A percentile compares a stretch with the other conserved stretches of the same genome.
Evolutionary conservation across 2,797 vertebrate genomes (phyloP).

Genomic region (Malacoctenus gilli): DNA sequence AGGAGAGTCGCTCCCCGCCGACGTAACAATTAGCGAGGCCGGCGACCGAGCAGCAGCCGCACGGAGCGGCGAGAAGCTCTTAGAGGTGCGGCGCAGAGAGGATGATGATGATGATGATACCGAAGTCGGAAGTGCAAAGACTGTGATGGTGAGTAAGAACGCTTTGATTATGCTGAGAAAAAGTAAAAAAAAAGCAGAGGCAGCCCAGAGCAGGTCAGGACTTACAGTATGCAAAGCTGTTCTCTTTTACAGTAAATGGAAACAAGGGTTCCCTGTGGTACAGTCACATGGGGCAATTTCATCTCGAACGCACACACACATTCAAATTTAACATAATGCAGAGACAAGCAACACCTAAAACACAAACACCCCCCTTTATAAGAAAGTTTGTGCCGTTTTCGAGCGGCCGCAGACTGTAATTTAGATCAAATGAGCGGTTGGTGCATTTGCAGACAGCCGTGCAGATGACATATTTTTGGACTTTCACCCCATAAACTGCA

Average conservation of each 20-base stretch:
- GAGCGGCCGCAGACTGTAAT: slow-evolving; percentile 72
- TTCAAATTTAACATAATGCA: slow-evolving; percentile 38
- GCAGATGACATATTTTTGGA: slow-evolving; percentile 79
- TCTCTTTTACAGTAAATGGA: slow-evolving; percentile 62
- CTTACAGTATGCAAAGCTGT: slow-evolving; percentile 53
- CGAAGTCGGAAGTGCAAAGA: slow-evolving; percentile 18
- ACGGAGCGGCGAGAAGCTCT: slow-evolving; percentile 12
- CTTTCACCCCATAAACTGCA: slow-evolving; percentile 74
- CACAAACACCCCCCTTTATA: slow-evolving; percentile 67
- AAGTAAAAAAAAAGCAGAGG: slow-evolving; percentile 32
- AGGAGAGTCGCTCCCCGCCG: slow-evolving; percentile 68
- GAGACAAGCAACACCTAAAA: slow-evolving; percentile 64
- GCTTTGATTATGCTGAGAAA: slow-evolving; percentile 20
- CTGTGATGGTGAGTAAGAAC: slow-evolving; percentile 26
- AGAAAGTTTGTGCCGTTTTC: slow-evolving; percentile 67
- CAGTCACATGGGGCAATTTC: slow-evolving; percentile 31
- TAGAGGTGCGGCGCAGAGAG: slow-evolving; percentile 1
- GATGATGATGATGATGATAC: neutral
- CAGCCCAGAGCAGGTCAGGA: slow-evolving; percentile 23
- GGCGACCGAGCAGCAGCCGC: slow-evolving; percentile 22
- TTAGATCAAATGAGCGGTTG: slow-evolving; percentile 77
- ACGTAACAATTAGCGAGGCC: slow-evolving; percentile 51
- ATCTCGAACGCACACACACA: slow-evolving; percentile 17
- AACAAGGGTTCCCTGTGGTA: slow-evolving; percentile 61
- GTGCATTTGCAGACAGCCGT: slow-evolving; percentile 72